Evolutionary conservation across 2,888 invertebrate species (phyloP).

Genomic region (Amphimallon solstitiale): DNA sequence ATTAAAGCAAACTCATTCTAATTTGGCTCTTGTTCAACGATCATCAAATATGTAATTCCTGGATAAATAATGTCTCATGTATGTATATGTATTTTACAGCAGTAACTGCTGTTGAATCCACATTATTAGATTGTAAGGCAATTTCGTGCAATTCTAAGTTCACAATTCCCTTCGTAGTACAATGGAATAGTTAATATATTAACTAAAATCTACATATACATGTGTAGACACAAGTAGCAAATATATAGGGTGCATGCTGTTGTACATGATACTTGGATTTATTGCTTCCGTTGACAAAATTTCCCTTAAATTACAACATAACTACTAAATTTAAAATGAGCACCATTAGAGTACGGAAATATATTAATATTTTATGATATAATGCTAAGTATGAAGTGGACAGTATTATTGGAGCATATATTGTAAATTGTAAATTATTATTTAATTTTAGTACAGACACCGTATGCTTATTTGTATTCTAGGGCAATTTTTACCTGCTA

Average conservation of each 20-base stretch:
- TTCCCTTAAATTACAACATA: slow-evolving; percentile 39
- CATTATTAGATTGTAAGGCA: slow-evolving; percentile 22
- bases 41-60: neutral
- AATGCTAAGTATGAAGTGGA: too few relatives aligned
- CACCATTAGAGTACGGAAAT: too few relatives aligned
- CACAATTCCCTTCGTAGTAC: neutral
- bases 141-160: slow-evolving; percentile 26
- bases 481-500: too few relatives aligned
- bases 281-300: slow-evolving; percentile 36
- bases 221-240: neutral
- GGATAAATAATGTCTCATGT: neutral
- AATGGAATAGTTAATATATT: slow-evolving; percentile 12
- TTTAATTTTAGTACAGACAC: too few relatives aligned
- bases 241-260: neutral
- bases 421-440: too few relatives aligned
- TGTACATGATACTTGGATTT: slow-evolving; percentile 33
- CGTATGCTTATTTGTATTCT: too few relatives aligned
- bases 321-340: too few relatives aligned
- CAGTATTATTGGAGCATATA: too few relatives aligned
- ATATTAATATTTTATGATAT: too few relatives aligned
- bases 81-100: neutral
- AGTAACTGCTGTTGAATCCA: neutral
- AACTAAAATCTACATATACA: slow-evolving; percentile 13
- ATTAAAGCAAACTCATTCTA: too few relatives aligned
- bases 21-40: neutral